These are phyloP conservation scores for Centropus unirufus DNA, from an alignment of 2,113 vertebrate genomes.

Conservation along the genomic window DNA sequence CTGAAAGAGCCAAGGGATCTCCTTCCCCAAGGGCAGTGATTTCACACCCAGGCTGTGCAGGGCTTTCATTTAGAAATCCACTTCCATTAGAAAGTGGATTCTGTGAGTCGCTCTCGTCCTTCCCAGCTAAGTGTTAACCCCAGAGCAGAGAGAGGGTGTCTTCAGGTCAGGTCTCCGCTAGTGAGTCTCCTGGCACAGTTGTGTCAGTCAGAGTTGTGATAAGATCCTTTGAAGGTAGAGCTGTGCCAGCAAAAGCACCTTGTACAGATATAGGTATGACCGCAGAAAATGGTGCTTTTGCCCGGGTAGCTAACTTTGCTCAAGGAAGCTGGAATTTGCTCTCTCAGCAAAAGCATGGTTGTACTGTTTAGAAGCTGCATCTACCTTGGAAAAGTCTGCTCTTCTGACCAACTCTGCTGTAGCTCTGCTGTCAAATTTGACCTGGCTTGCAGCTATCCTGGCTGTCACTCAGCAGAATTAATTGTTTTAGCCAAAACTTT, in stretches of 20 bases:
- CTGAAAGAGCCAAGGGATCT: not conserved
- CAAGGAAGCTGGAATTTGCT: not conserved
- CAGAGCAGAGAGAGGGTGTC: not conserved
- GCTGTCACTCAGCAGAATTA: not conserved
- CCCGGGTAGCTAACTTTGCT: not conserved
- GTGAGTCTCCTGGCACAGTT: not conserved
- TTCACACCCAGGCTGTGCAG: not conserved
- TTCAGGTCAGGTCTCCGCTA: not conserved
- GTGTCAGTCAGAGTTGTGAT: not conserved
- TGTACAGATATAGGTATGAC: not conserved
- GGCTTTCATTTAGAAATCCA: not conserved
- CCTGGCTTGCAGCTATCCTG: not conserved
- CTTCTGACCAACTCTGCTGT: not conserved
- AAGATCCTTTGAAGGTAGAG: not conserved
- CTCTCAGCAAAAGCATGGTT: not conserved
- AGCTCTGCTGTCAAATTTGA: not conserved
- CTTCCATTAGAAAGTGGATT: not conserved
- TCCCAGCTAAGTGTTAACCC: fast-evolving
- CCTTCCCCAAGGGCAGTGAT: not conserved
- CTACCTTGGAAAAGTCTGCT: not conserved
- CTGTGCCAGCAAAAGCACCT: not conserved
- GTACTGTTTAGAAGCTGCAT: not conserved
- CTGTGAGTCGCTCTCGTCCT: not conserved
- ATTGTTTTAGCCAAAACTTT: not conserved
- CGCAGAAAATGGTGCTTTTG: fast-evolving